Conservation (phyloP, 1,140 invertebrate genomes). For the Steinernema khuongi region DNA sequence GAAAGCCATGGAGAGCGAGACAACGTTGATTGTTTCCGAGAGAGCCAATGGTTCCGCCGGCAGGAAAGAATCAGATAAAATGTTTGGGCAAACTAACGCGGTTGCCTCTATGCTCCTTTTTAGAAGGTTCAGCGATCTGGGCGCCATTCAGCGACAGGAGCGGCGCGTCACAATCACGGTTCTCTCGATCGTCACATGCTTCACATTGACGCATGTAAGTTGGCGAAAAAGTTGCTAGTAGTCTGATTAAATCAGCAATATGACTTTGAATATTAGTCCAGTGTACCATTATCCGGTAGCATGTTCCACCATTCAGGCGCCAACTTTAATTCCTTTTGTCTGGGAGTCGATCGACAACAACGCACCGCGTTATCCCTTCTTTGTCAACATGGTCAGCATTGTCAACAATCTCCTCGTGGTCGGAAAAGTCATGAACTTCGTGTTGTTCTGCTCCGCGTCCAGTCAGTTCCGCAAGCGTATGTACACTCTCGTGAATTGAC, state of each 20-base stretch:
- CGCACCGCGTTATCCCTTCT: constrained; percentile 22
- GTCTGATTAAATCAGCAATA: too few species aligned
- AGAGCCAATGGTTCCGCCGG: too few species aligned
- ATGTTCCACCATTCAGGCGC: too few species aligned
- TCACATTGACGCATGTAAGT: constrained; percentile 48
- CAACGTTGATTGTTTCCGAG: neutral
- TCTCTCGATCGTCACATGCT: constrained; percentile 46
- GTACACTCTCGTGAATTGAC: neutral
- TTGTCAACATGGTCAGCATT: constrained; percentile 11
- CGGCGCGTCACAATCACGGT: constrained; percentile 48
- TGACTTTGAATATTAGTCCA: too few species aligned
- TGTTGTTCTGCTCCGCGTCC: constrained; percentile 1
- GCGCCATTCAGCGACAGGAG: constrained; percentile 44
- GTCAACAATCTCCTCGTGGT: neutral
- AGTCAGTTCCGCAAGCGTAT: neutral
- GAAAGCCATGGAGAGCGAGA: constrained; percentile 21
- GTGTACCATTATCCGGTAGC: too few species aligned
- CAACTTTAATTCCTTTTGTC: constrained; percentile 42
- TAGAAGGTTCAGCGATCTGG: constrained; percentile 38
- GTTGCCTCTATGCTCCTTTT: neutral
- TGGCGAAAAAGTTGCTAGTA: too few species aligned
- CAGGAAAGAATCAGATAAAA: constrained; percentile 1
- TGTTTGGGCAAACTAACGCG: neutral
- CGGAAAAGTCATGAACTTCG: constrained; percentile 7
- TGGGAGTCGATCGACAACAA: constrained; percentile 45